Evolutionary conservation across 2,797 vertebrate genomes (phyloP).

Genomic region (Onychomys torridus): DNA sequence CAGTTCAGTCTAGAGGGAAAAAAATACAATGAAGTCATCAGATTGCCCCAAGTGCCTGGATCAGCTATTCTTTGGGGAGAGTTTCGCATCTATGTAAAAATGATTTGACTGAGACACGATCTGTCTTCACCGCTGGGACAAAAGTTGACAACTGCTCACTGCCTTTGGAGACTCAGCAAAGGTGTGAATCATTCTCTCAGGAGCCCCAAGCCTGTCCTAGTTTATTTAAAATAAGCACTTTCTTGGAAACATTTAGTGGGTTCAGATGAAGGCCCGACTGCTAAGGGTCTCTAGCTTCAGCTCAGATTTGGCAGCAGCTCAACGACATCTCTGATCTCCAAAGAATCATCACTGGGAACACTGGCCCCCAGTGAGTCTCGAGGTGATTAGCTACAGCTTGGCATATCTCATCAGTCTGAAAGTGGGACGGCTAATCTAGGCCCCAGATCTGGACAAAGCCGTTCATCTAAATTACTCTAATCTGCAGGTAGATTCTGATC

Average conservation of each 20-base stretch:
- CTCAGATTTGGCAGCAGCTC: not conserved
- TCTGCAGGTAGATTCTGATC: conserved; percentile 88
- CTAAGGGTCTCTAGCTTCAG: conserved; percentile 58
- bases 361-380: conserved; percentile 13
- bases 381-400: conserved; percentile 76
- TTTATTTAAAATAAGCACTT: conserved; percentile 43
- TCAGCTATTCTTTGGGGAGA: not conserved
- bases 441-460: conserved; percentile 82
- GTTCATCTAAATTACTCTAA: conserved; percentile 86
- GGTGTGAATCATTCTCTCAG: not conserved
- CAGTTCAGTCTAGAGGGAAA: not conserved
- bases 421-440: conserved; percentile 81
- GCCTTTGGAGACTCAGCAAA: not conserved
- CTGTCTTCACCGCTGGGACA: not conserved
- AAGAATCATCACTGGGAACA: conserved; percentile 72
- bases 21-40: not conserved
- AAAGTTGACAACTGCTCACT: not conserved
- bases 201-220: not conserved
- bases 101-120: not conserved
- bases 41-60: not conserved
- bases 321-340: conserved; percentile 76
- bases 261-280: conserved; percentile 39
- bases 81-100: not conserved
- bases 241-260: conserved; percentile 48
- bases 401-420: conserved; percentile 74